Percentiles rank a stretch among this genome's conserved stretches.
Conservation (phyloP, 2,888 invertebrate genomes). For the Lypha dubia region DNA sequence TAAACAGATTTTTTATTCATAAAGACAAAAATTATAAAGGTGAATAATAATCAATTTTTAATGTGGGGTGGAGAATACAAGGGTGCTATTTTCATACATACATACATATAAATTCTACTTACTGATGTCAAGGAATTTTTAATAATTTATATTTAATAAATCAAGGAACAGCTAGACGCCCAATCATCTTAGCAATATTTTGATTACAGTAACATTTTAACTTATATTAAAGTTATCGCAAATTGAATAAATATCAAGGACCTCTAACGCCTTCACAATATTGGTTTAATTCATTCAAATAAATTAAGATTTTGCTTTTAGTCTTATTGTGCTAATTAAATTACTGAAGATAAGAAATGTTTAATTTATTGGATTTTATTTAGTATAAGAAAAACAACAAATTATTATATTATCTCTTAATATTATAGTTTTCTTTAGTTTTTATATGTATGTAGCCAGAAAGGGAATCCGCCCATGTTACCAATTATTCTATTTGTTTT, state of each 20-base stretch:
- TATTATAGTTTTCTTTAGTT: background rate
- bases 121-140: conserved; percentile 65
- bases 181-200: background rate
- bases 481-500: background rate
- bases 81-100: conserved; percentile 40
- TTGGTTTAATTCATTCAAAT: conserved; percentile 18
- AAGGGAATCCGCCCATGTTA: conserved; percentile 43
- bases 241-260: conserved; percentile 53
- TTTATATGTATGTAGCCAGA: background rate
- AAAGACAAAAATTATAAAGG: conserved; percentile 49
- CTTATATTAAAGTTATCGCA: background rate
- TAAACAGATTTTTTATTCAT: conserved; percentile 27
- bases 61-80: conserved; percentile 55
- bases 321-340: background rate
- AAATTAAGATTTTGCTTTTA: background rate
- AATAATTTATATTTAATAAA: conserved; percentile 27
- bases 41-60: conserved; percentile 68
- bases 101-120: conserved; percentile 17
- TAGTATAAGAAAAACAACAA: background rate
- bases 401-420: background rate
- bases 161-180: background rate
- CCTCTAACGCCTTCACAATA: conserved; percentile 59
- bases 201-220: background rate
- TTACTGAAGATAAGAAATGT: background rate
- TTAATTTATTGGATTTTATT: background rate